phyloP scores from a whole-genome alignment of 2,888 invertebrate genomes.

The Zhengitettix transpicula region DNA sequence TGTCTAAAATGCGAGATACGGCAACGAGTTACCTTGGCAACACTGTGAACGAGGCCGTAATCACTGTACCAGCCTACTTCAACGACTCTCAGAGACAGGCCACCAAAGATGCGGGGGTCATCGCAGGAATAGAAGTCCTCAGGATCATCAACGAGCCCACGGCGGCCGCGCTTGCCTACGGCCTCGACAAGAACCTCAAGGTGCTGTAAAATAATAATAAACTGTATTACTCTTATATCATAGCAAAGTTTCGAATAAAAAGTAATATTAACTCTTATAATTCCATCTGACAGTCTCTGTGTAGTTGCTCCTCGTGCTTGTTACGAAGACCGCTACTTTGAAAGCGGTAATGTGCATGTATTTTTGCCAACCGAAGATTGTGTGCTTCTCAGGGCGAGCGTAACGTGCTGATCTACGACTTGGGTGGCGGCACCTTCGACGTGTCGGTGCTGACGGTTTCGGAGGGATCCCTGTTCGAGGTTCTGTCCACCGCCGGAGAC shows the following conservation, averaged over 20 bases:
- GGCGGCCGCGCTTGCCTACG: background rate
- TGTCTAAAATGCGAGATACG: constrained; percentile 39
- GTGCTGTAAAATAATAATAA: too few relatives aligned
- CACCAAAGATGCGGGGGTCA: background rate
- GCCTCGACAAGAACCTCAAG: background rate
- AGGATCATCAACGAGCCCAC: background rate
- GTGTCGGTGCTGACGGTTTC: constrained; percentile 40
- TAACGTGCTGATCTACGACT: constrained; percentile 28
- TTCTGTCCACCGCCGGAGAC: constrained; percentile 36
- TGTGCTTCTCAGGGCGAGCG: constrained; percentile 16
- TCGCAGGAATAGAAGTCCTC: background rate
- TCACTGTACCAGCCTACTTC: constrained; percentile 45
- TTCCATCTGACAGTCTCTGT: too few relatives aligned
- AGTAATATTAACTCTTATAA: too few relatives aligned
- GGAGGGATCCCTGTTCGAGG: constrained; percentile 40
- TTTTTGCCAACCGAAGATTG: too few relatives aligned
- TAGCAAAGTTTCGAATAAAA: too few relatives aligned
- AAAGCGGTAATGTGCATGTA: too few relatives aligned
- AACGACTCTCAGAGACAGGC: constrained; percentile 39
- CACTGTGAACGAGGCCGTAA: constrained; percentile 31
- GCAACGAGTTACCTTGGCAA: constrained; percentile 29
- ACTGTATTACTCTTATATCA: too few relatives aligned
- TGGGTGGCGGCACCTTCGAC: constrained; percentile 35
- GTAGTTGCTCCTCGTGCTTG: too few relatives aligned
- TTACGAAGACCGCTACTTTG: too few relatives aligned